Conservation (phyloP, 53 echinoderm and acorn worm genomes). For the Echinometra lucunter region DNA sequence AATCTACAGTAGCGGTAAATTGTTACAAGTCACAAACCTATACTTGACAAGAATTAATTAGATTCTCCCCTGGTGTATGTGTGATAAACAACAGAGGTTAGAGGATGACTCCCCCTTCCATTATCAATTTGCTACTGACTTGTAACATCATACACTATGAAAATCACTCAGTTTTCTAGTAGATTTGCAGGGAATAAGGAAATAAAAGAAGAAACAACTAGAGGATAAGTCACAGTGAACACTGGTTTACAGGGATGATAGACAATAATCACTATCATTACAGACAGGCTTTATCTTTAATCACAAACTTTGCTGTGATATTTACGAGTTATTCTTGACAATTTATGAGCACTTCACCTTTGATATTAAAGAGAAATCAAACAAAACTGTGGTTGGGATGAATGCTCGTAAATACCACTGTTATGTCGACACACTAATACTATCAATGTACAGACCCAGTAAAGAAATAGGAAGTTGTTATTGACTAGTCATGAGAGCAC, state of each 20-base stretch:
- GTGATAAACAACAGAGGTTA: not conserved
- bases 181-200: not conserved
- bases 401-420: not conserved
- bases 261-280: not conserved
- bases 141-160: too few species aligned
- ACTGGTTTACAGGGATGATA: not conserved
- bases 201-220: not conserved
- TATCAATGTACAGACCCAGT: not conserved
- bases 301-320: not conserved
- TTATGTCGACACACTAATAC: not conserved
- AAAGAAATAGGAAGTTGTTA: not conserved
- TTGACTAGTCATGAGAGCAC: too few species aligned
- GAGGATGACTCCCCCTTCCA: too few species aligned
- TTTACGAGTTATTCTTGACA: not conserved
- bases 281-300: not conserved
- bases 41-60: not conserved
- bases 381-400: not conserved
- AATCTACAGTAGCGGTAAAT: not conserved
- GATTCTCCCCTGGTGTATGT: not conserved
- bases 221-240: not conserved
- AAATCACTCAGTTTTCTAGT: not conserved
- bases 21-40: not conserved
- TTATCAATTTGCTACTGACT: not conserved
- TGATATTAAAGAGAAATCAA: conserved; percentile 34
- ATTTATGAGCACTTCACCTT: conserved; percentile 44